A percentile compares a stretch with the other conserved stretches of the same genome.
Evolutionary conservation across 2,797 vertebrate genomes (phyloP).

Genomic region (Erethizon dorsatum): DNA sequence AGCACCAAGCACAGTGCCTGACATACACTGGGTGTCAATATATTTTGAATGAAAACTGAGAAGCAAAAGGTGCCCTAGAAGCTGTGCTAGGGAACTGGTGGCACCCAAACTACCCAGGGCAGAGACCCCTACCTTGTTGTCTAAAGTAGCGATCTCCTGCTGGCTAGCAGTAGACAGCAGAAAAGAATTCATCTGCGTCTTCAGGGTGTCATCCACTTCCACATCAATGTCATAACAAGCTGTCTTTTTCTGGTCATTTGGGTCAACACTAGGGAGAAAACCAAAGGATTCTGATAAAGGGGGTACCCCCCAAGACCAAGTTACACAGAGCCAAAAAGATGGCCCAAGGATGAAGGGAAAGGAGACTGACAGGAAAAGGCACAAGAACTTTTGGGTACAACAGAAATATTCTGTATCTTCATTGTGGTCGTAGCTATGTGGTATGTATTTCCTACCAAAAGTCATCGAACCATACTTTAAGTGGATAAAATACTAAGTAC

Average conservation of each 20-base stretch:
- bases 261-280: constrained; percentile 94
- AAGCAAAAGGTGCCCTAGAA: constrained; percentile 29
- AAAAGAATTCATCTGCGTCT: constrained; percentile 99
- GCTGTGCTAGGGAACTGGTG: neutral
- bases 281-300: constrained; percentile 56
- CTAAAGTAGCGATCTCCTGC: constrained; percentile 98
- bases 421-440: neutral
- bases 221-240: constrained; percentile 99
- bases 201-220: constrained; percentile 98
- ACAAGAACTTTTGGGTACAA: neutral
- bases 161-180: constrained; percentile 99
- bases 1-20: neutral
- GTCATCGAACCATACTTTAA: constrained; percentile 30
- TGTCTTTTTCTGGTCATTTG: constrained; percentile 99
- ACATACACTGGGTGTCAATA: neutral
- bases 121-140: constrained; percentile 95
- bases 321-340: constrained; percentile 12
- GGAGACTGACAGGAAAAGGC: neutral
- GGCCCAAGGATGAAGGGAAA: constrained; percentile 24
- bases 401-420: neutral
- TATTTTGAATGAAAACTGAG: neutral
- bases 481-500: neutral
- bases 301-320: neutral
- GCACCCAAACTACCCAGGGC: neutral
- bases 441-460: neutral